Evolutionary conservation across 1,140 invertebrate genomes (phyloP).

Genomic region (Arion vulgaris): DNA sequence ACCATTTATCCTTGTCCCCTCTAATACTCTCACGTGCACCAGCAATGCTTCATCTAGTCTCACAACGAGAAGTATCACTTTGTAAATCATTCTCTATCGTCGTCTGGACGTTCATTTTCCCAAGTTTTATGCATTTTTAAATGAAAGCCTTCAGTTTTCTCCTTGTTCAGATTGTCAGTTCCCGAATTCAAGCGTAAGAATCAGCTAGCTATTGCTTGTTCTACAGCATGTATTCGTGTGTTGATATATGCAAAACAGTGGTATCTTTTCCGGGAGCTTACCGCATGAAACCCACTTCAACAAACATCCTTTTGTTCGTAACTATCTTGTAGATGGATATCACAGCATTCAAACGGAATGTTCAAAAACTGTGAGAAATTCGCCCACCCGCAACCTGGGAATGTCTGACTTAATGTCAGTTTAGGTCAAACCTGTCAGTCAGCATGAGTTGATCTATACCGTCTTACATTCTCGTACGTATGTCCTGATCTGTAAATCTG

Average conservation of each 20-base stretch:
- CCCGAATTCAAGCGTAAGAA: not conserved
- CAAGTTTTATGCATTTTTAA: not conserved
- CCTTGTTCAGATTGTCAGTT: not conserved
- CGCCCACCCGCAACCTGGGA: too few relatives aligned
- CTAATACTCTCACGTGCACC: not conserved
- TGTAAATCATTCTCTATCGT: slow-evolving; percentile 7
- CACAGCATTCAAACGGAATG: not conserved
- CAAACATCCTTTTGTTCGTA: not conserved
- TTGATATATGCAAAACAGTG: not conserved
- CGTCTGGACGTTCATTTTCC: not conserved
- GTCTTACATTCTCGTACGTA: too few relatives aligned
- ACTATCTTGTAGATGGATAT: not conserved
- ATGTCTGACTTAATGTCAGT: too few relatives aligned
- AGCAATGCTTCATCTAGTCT: slow-evolving; percentile 1
- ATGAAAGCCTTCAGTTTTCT: not conserved
- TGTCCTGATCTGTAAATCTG: too few relatives aligned
- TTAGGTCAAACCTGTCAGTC: too few relatives aligned
- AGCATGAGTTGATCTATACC: too few relatives aligned
- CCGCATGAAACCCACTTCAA: not conserved
- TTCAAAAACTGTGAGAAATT: not conserved
- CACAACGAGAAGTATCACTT: not conserved
- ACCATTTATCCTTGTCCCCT: not conserved
- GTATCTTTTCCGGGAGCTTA: not conserved
- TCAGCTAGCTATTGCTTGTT: not conserved
- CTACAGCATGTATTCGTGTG: not conserved